These are phyloP conservation scores for Apistogramma diplotaenia DNA, from an alignment of 2,113 vertebrate genomes.

Conservation along the genomic window DNA sequence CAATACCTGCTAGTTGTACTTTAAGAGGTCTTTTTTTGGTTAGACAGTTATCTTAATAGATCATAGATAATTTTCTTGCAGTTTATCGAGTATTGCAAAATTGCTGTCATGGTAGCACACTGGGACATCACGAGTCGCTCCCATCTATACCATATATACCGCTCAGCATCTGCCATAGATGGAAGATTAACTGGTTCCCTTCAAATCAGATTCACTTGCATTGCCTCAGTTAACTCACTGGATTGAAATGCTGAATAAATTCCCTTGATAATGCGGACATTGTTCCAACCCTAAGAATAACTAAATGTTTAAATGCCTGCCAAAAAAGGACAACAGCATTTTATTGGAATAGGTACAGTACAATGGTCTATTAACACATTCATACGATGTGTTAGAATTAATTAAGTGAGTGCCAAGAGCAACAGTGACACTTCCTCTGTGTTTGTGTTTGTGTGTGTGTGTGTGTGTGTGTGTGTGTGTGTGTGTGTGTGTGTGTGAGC, in stretches of 20 bases:
- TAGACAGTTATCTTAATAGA: background rate
- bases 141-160: background rate
- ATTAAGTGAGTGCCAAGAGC: slow-evolving; percentile 46
- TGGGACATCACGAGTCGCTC: background rate
- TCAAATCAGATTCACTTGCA: background rate
- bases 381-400: slow-evolving; percentile 50
- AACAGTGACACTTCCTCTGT: slow-evolving; percentile 37
- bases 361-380: slow-evolving; percentile 58
- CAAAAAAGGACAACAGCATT: slow-evolving; percentile 49
- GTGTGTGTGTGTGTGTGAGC: background rate
- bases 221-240: background rate
- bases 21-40: background rate
- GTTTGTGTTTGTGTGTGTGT: background rate
- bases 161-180: background rate
- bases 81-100: background rate
- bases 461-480: slow-evolving; percentile 3
- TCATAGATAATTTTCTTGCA: background rate
- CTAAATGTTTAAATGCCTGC: slow-evolving; percentile 19
- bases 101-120: background rate
- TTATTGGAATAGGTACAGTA: slow-evolving; percentile 42
- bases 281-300: slow-evolving; percentile 46
- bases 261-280: background rate
- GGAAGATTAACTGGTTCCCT: background rate
- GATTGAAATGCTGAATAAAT: background rate
- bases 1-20: background rate